Base-by-base conservation (phyloP, 2,888 invertebrate genomes). In the Rapana venosa region DNA sequence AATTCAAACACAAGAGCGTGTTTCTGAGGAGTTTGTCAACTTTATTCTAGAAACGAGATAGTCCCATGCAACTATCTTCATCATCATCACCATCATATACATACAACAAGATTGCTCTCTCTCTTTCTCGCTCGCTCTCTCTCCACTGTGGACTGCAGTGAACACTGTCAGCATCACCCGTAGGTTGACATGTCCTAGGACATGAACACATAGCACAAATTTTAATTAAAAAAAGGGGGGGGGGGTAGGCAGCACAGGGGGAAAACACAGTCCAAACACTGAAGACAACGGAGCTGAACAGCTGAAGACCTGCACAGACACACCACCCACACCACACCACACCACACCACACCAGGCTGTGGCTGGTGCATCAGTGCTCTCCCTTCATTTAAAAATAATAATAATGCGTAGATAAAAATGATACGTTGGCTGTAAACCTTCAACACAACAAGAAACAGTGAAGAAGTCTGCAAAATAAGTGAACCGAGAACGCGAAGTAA, bases 1-100 rank as follows among this genome's bases (percentile, higher is more conserved):
- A 77, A 79, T 1, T 11, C n/a, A 32, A 32, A 79, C 20, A 20
- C 35, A 17, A 32, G 30, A 47, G 36, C 47, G 1, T 15, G 30
- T 22, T 32, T 20, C 32, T 26, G 5, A 22, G 61, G 22, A 30
- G 35, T 87, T 87, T 87, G 36, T 47, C 70, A 70, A 58, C 70
- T 74, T 87, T 87, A 87, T 87, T 87, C 87, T 87, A 87, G 70
- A 87, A 87, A 87, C 35, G 32, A 87, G 87, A 74, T n/a, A 86
- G 86, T 66, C 61, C 32, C 61, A 86, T 32, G 86, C n/a, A 56
- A 86, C 86, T 58, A 47, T 83, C 83, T 5, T 26, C 32, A 92
- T 58, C 79, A 20, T 66, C 35, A 86, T 66, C 86, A 86, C 8
- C 84, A 83, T 30, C 83, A 83, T 83, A 81, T 17, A 47, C 58